Percentiles rank a stretch among this genome's conserved stretches.
Conservation (phyloP, 2,888 invertebrate species). For the Prostheceraeus crozeri region DNA sequence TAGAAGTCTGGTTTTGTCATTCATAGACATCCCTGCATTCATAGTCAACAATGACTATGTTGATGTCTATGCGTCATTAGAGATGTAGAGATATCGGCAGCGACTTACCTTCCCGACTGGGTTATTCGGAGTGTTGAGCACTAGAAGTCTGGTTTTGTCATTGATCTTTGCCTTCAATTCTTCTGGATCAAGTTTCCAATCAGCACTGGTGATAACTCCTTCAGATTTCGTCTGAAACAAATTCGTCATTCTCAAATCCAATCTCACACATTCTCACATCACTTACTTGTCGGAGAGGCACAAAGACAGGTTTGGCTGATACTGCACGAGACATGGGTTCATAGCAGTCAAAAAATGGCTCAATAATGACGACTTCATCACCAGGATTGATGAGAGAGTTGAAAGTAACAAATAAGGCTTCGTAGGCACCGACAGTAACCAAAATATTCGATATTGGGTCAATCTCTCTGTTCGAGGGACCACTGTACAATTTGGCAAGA, state of each 20-base stretch:
- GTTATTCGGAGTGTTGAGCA: slow-evolving; percentile 95
- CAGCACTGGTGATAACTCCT: slow-evolving; percentile 63
- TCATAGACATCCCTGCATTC: no score
- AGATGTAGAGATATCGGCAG: no score
- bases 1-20: no score
- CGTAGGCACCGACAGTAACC: slow-evolving; percentile 85
- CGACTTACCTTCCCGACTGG: slow-evolving; percentile 87
- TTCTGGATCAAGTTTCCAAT: slow-evolving; percentile 77
- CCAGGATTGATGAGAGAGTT: slow-evolving; percentile 75
- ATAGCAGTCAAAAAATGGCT: slow-evolving; percentile 97
- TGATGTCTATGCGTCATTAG: no score
- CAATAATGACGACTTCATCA: slow-evolving; percentile 80
- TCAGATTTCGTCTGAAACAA: no score
- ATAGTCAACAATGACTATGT: no score
- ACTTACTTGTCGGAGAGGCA: slow-evolving; percentile 66
- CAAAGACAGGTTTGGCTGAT: slow-evolving; percentile 76
- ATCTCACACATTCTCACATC: no score
- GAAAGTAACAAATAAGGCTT: slow-evolving; percentile 77
- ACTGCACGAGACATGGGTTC: slow-evolving; percentile 83
- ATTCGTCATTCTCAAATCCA: no score
- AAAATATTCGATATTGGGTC: slow-evolving; percentile 77
- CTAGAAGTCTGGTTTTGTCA: slow-evolving; percentile 79
- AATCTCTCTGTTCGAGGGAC: slow-evolving; percentile 68
- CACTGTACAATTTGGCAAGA: slow-evolving; percentile 74
- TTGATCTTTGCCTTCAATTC: slow-evolving; percentile 75